These are phyloP conservation scores for Pseudochirops corinnae DNA, from an alignment of 2,797 vertebrate genomes.

Conservation along the genomic window DNA sequence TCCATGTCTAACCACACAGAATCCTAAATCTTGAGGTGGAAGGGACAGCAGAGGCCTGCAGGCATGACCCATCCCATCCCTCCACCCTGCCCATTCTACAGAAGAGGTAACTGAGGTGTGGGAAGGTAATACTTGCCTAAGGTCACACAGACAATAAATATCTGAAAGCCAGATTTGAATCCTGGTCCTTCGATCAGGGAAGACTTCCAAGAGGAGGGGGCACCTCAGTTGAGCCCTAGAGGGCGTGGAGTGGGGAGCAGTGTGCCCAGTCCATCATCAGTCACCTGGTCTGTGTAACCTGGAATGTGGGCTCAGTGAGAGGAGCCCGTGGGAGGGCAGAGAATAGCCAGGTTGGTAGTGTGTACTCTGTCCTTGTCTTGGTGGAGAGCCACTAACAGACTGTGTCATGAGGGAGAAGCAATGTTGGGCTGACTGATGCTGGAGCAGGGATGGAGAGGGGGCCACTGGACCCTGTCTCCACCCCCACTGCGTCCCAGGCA, in stretches of 20 bases:
- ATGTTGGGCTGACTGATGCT: no score
- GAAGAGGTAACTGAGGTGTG: neutral
- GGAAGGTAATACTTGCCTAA: neutral
- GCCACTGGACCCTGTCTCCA: fast-evolving
- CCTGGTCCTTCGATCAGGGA: neutral
- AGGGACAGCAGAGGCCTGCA: neutral
- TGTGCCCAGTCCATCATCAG: neutral
- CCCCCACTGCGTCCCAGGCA: no score
- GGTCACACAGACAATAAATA: neutral
- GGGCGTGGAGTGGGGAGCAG: neutral
- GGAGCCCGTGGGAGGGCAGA: no score
- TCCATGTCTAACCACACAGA: neutral
- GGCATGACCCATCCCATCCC: neutral
- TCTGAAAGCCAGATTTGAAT: neutral
- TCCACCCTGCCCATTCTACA: neutral
- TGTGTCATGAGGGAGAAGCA: no score
- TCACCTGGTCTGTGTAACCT: neutral
- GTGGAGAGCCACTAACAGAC: no score
- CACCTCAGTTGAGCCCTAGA: neutral
- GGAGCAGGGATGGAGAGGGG: no score
- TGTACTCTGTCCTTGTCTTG: no score
- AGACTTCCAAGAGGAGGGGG: neutral
- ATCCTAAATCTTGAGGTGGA: neutral
- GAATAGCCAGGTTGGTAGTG: no score
- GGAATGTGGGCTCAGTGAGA: neutral